These are phyloP conservation scores for Phenganax subtilis DNA, from an alignment of 92 coral and sea anemone species.

Conservation along the genomic window DNA sequence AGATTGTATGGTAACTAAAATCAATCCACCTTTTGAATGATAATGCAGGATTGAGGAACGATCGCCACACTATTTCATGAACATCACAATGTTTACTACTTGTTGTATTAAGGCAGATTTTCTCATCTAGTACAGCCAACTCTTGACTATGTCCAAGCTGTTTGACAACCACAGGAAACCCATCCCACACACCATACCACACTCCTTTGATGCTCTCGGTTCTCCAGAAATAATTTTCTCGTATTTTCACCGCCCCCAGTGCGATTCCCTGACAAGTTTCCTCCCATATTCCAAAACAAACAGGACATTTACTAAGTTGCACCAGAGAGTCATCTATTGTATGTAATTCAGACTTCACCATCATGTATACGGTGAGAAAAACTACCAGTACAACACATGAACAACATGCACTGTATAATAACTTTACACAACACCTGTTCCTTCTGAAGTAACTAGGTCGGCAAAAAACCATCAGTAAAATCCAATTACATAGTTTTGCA, in stretches of 20 bases:
- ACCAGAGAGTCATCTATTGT: conserved; percentile 29
- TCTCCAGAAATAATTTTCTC: conserved; percentile 50
- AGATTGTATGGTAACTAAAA: not conserved
- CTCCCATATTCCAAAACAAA: conserved; percentile 65
- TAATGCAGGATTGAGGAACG: conserved; percentile 57
- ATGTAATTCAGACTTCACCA: conserved; percentile 26
- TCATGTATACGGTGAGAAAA: not conserved
- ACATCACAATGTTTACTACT: conserved; percentile 50
- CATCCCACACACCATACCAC: conserved; percentile 58
- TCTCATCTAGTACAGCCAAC: conserved; percentile 52
- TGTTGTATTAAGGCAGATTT: conserved; percentile 59
- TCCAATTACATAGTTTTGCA: not conserved
- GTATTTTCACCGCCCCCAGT: conserved; percentile 44
- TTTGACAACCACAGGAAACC: conserved; percentile 55
- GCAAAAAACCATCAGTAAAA: not conserved
- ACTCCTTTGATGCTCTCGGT: conserved; percentile 47
- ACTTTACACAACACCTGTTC: not conserved
- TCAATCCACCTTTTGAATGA: conserved; percentile 57
- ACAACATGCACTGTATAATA: not conserved
- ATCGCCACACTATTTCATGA: conserved; percentile 47
- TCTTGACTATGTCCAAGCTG: conserved; percentile 56
- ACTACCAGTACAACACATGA: not conserved
- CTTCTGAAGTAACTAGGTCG: conserved; percentile 24
- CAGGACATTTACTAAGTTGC: conserved; percentile 59
- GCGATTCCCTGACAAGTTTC: conserved; percentile 54